Evolutionary conservation across 2,888 invertebrate genomes (phyloP), one percentile per base, ranked within the genome.

Genomic region (Epinotia brunnichana): DNA sequence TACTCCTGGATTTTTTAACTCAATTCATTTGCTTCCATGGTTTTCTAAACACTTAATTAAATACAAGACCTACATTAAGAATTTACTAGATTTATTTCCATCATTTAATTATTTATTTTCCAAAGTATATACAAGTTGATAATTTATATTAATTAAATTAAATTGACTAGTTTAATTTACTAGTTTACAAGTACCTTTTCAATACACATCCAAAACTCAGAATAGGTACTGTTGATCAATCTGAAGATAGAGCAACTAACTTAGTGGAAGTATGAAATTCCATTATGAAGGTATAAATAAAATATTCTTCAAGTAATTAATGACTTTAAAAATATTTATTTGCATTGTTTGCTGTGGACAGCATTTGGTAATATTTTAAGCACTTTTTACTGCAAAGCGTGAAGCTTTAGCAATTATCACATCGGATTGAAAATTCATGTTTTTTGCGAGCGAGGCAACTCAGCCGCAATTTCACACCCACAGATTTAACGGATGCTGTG

Each of bases 401-500:
- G 75, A 75, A 76, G 76, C 79, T 69, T 78, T 79, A 77, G 75
- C 77, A 75, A 76, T 76, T 72, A 79, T 75, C 78, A 79, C 77
- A 77, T 75, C 69, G 74, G 75, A 75, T 78, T 78, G 75, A 79
- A 82, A 66, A 78, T 80, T 82, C 75, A 77, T 81, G 81, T 83
- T 83, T 83, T 80, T 80, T 78, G 75, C 76, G 82, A 84, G 51
- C 69, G 63, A 68, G 53, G 61, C 61, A 61, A 35, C 53, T 51
- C 70, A 41, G 81, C 75, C 79, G 80, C 81, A 81, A 81, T 83
- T 82, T 81, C 79, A 81, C 79, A 80, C 79, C 76, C 78, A 78
- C 78, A 79, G 77, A 82, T 84, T 83, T 82, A 84, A 81, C 82
- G 83, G 82, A 83, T 81, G 80, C 77, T 77, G 75, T 76, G 78